These are phyloP conservation scores for Cyanistes caeruleus DNA, from an alignment of 2,113 vertebrate genomes.

Conservation along the genomic window DNA sequence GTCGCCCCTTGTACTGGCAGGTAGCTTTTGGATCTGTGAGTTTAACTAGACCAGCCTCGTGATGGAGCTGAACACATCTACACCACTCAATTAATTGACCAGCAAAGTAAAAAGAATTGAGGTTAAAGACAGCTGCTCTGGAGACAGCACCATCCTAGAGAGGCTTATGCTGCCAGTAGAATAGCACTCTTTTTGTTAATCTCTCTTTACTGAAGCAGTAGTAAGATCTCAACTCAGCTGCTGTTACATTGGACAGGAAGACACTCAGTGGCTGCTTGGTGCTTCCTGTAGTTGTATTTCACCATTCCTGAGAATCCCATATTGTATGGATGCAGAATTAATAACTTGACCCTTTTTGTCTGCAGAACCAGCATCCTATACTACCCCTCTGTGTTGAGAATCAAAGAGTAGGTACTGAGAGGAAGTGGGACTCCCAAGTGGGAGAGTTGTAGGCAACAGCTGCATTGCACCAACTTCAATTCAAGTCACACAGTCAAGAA, in stretches of 20 bases:
- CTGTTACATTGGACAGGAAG: background rate
- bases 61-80: background rate
- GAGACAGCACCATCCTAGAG: background rate
- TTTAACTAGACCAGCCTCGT: background rate
- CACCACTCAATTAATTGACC: background rate
- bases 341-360: background rate
- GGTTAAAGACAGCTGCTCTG: background rate
- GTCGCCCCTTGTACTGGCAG: background rate
- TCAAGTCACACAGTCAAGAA: background rate
- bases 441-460: background rate
- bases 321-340: background rate
- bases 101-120: background rate
- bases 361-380: background rate
- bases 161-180: background rate
- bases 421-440: accelerated
- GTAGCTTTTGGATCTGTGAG: background rate
- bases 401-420: background rate
- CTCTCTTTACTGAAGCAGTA: background rate
- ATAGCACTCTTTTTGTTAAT: background rate
- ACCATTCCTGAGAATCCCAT: background rate
- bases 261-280: accelerated
- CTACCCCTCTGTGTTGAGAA: background rate
- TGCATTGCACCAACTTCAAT: accelerated
- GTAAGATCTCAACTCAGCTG: background rate
- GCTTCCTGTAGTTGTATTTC: background rate